Conservation (phyloP, 92 coral and sea anemone species). For the Phenganax marumi region DNA sequence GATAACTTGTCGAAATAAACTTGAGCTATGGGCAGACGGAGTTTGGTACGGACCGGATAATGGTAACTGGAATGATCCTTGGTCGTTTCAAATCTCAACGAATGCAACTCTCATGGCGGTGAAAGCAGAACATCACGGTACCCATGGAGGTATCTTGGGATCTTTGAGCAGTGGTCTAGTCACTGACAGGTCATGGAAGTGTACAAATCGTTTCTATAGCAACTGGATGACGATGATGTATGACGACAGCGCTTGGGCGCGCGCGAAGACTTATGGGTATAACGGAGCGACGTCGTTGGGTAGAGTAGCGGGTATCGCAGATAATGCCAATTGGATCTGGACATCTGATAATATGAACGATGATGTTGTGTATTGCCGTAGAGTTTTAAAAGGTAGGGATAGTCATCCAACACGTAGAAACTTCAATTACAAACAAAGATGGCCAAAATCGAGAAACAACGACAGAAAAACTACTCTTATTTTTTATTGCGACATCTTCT, state of each 20-base stretch:
- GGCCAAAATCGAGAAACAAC: too few species aligned
- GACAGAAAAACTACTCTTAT: too few species aligned
- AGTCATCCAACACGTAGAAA: background rate
- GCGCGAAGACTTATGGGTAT: slow-evolving; percentile 40
- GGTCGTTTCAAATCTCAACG: slow-evolving; percentile 27
- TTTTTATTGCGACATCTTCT: too few species aligned
- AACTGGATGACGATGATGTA: slow-evolving; percentile 67
- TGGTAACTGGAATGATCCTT: background rate
- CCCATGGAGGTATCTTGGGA: slow-evolving; percentile 60
- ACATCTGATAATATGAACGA: slow-evolving; percentile 50
- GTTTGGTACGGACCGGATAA: slow-evolving; percentile 44
- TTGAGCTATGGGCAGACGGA: slow-evolving; percentile 66
- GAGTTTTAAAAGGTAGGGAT: background rate
- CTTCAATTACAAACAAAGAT: too few species aligned
- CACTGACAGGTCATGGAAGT: slow-evolving; percentile 63
- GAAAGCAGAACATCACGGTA: background rate
- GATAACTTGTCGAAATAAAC: slow-evolving; percentile 60
- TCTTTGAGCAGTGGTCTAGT: slow-evolving; percentile 64
- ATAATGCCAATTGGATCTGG: slow-evolving; percentile 69
- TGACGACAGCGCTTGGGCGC: slow-evolving; percentile 62
- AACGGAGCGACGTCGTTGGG: slow-evolving; percentile 63
- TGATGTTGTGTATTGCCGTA: slow-evolving; percentile 62
- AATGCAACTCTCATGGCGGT: slow-evolving; percentile 2
- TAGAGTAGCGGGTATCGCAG: slow-evolving; percentile 38
- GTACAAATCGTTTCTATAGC: slow-evolving; percentile 36